These are phyloP conservation scores for Pachypeltis micranthus DNA, from an alignment of 1,140 invertebrate species.

Conservation along the genomic window DNA sequence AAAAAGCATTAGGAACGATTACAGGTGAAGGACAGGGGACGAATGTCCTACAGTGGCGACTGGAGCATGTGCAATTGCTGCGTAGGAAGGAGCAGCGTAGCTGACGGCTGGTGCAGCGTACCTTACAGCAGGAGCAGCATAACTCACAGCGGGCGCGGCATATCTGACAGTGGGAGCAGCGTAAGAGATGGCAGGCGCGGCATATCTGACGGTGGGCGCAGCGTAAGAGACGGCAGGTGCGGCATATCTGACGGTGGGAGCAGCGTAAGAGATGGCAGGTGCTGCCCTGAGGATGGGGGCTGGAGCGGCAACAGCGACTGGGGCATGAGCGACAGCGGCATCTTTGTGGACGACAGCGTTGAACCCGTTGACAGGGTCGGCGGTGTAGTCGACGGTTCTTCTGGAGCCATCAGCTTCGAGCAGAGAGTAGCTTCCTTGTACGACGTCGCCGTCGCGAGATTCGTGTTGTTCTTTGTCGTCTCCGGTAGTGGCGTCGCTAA, in stretches of 20 bases:
- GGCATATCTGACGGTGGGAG: constrained; percentile 4
- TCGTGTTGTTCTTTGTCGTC: constrained; percentile 41
- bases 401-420: constrained; percentile 46
- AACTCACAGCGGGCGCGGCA: constrained; percentile 4
- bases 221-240: constrained; percentile 7
- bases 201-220: constrained; percentile 2
- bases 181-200: constrained; percentile 11
- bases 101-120: constrained; percentile 6
- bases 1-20: too few species aligned
- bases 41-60: constrained; percentile 4
- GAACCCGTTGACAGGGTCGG: constrained; percentile 46
- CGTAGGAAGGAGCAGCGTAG: constrained; percentile 9
- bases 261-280: neutral
- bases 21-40: constrained; percentile 2
- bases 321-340: constrained; percentile 7
- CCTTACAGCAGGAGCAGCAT: constrained; percentile 1
- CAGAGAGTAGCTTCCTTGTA: constrained; percentile 42
- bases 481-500: constrained; percentile 40
- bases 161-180: neutral
- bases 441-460: constrained; percentile 39
- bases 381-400: constrained; percentile 45
- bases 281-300: constrained; percentile 8
- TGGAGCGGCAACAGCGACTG: constrained; percentile 2
- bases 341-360: constrained; percentile 43
- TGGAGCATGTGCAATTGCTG: constrained; percentile 1